A percentile compares a stretch with the other conserved stretches of the same genome.
Evolutionary conservation across 2,797 vertebrate genomes (phyloP).

Genomic region (Myiotriccus ornatus): DNA sequence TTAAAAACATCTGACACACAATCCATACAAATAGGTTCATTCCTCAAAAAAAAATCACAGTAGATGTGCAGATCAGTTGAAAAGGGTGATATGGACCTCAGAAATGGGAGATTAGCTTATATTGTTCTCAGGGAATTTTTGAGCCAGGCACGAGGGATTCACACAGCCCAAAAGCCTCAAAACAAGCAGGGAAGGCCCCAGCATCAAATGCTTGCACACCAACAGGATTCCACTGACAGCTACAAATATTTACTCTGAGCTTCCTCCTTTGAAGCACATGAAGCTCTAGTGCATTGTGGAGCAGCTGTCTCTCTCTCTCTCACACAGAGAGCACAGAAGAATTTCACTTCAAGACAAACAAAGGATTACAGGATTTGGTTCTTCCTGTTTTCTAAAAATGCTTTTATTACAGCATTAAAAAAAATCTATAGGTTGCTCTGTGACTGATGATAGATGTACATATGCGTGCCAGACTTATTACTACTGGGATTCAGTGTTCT

Average conservation of each 20-base stretch:
- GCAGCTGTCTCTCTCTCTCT: not conserved
- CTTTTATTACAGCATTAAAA: not conserved
- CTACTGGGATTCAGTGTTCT: not conserved
- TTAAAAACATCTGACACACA: too few relatives aligned
- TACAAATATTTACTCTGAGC: not conserved
- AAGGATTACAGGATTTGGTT: constrained; percentile 20
- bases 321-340: not conserved
- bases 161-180: not conserved
- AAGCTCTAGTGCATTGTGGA: not conserved
- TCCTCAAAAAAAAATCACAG: too few relatives aligned
- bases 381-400: not conserved
- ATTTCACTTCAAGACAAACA: not conserved
- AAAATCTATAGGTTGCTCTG: not conserved
- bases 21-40: too few relatives aligned
- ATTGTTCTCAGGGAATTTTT: not conserved
- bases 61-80: not conserved
- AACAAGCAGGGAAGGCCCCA: not conserved
- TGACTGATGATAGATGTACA: not conserved
- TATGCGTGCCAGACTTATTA: not conserved
- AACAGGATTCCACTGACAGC: not conserved
- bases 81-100: not conserved
- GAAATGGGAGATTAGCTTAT: not conserved
- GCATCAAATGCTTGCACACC: not conserved
- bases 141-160: not conserved
- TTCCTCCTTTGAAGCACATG: not conserved